Base-by-base conservation (phyloP, 2,888 invertebrate genomes). In the Epinotia ramella region DNA sequence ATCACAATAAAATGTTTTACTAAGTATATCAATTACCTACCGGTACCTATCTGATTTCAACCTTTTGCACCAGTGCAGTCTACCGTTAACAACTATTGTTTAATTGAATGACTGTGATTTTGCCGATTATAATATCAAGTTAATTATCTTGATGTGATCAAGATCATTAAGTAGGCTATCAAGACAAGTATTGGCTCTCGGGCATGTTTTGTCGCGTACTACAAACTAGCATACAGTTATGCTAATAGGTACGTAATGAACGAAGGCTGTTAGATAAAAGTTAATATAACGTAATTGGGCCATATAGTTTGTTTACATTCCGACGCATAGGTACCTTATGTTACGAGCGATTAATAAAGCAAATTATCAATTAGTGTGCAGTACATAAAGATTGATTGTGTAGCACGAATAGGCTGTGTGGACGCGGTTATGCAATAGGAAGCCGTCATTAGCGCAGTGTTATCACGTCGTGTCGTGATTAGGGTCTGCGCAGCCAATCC, bases 401-500 rank as follows among this genome's bases (percentile, higher is more conserved):
- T 65, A 62, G 66, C 56, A 63, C 24, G 72, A 46, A 57, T 46
- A 73, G 73, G 63, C 68, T 73, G 79, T 78, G 79, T 80, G 82
- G 79, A 78, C 83, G 83, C 84, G 82, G 86, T 88, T 88, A 86
- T 86, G 89, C 88, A 87, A 87, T 88, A 87, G 86, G 84, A 85
- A 86, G 85, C 79, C 85, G 81, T 89, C 86, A 93, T 93, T 93
- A 92, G 90, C 89, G 91, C 88, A 85, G 84, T 92, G 93, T 93
- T 94, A 93, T 93, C 93, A 93, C 90, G 87, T 91, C 87, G 91
- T 91, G 87, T 90, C 86, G 91, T 91, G 93, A 93, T 93, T 92
- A 92, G 92, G 89, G 86, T 83, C 87, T 84, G 87, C 86, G 86
- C 89, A 88, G 85, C 94, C 94, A 93, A 93, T 94, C 92, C 89